Evolutionary conservation across 2,797 vertebrate species (phyloP).

Genomic region (Distichodus sexfasciatus): DNA sequence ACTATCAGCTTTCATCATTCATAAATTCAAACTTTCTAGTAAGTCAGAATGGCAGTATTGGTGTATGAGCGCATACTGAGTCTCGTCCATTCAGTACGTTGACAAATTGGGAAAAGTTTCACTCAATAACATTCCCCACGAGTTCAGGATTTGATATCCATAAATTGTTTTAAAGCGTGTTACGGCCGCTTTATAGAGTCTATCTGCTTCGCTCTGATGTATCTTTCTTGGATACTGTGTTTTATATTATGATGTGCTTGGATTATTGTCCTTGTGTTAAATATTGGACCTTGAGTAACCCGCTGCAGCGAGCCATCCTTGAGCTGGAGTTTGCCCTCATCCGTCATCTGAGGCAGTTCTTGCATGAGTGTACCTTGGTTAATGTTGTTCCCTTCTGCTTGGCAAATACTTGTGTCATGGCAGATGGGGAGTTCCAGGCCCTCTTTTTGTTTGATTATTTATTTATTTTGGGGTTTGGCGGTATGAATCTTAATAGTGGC

Average conservation of each 20-base stretch:
- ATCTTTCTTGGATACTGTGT: not conserved
- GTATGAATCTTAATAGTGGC: not conserved
- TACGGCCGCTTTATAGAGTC: not conserved
- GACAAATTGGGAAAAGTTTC: no score
- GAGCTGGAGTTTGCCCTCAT: slow-evolving; percentile 31
- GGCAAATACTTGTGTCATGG: not conserved
- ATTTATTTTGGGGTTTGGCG: slow-evolving; percentile 1
- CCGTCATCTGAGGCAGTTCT: slow-evolving; percentile 6
- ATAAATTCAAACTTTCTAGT: no score
- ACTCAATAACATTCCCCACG: no score
- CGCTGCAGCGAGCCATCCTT: slow-evolving; percentile 10
- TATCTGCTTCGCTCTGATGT: not conserved
- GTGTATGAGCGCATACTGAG: no score
- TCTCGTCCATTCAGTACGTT: no score
- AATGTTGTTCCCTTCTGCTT: slow-evolving; percentile 14
- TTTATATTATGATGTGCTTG: slow-evolving; percentile 21
- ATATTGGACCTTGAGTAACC: slow-evolving; percentile 13
- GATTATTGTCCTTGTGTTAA: slow-evolving; percentile 23
- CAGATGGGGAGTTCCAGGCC: slow-evolving; percentile 11
- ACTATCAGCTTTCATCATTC: no score
- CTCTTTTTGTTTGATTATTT: slow-evolving; percentile 12
- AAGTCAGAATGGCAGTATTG: no score
- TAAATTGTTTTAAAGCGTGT: not conserved
- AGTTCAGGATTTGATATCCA: no score
- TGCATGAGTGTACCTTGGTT: slow-evolving; percentile 6